Conservation (phyloP, 2,888 invertebrate species). For the Nephrocerus scutellatus region DNA sequence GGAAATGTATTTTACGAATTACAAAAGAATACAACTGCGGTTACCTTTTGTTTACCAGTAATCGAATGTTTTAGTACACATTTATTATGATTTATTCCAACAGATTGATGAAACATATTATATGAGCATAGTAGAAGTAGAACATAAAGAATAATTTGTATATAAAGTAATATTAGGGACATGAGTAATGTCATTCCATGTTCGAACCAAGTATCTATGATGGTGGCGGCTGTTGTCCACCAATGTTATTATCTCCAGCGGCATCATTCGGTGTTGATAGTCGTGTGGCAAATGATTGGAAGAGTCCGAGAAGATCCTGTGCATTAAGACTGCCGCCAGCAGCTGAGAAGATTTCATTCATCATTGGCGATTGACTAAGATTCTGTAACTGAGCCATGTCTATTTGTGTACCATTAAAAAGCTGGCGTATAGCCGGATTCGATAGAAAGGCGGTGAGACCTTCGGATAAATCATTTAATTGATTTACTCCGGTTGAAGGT, state of each 20-base stretch:
- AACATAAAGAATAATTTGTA: too few relatives aligned
- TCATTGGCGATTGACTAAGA: constrained; percentile 37
- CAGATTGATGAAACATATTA: too few relatives aligned
- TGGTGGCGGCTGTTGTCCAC: constrained; percentile 28
- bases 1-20: too few relatives aligned
- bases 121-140: too few relatives aligned
- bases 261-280: constrained; percentile 28
- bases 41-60: too few relatives aligned
- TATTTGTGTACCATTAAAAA: constrained; percentile 37
- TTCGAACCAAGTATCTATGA: too few relatives aligned
- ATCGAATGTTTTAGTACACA: too few relatives aligned
- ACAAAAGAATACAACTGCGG: too few relatives aligned
- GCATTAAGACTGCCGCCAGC: constrained; percentile 25
- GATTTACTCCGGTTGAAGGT: constrained; percentile 20
- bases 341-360: constrained; percentile 33
- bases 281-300: constrained; percentile 37
- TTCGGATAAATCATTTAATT: too few relatives aligned
- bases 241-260: constrained; percentile 18
- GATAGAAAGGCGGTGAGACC: constrained; percentile 37
- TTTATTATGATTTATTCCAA: too few relatives aligned
- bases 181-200: too few relatives aligned
- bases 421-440: constrained; percentile 37
- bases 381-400: constrained; percentile 35
- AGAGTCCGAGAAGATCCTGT: constrained; percentile 35
- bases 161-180: too few relatives aligned